phyloP scores from a whole-genome alignment of 2,113 vertebrate species.

The Zosterops pallidus region DNA sequence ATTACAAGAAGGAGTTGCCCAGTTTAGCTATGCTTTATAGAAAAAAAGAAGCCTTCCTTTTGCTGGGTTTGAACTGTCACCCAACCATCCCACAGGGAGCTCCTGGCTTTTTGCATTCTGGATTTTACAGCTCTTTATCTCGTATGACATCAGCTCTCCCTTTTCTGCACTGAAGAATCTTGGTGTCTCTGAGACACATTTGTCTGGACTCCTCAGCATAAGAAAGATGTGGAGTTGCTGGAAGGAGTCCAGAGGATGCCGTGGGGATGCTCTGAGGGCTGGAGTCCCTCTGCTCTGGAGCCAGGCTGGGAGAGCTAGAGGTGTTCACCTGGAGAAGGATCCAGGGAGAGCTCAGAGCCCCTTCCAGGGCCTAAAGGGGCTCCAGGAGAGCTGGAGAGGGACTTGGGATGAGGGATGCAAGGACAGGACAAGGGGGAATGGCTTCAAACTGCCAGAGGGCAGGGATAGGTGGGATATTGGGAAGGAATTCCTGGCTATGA shows the following conservation, averaged over 20 bases:
- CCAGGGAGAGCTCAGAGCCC: background rate
- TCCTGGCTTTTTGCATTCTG: background rate
- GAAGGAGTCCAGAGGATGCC: fast-evolving
- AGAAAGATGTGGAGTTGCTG: background rate
- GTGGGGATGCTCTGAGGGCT: fast-evolving
- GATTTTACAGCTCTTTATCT: background rate
- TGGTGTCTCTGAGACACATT: background rate
- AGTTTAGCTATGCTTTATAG: background rate
- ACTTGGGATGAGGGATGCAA: fast-evolving
- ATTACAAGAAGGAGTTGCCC: background rate
- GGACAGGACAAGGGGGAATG: background rate
- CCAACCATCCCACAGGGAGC: background rate
- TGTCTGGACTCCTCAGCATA: background rate
- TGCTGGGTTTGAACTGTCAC: background rate
- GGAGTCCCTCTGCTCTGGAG: background rate
- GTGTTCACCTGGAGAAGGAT: background rate
- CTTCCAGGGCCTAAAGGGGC: background rate
- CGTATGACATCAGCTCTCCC: background rate
- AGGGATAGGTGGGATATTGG: fast-evolving
- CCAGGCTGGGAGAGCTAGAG: background rate
- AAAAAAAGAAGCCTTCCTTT: background rate
- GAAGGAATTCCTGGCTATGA: fast-evolving
- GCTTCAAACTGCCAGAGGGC: fast-evolving
- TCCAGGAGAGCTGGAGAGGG: background rate
- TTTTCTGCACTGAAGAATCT: background rate